Evolutionary conservation across 2,113 vertebrate species (phyloP).

Genomic region (Nicator chloris): DNA sequence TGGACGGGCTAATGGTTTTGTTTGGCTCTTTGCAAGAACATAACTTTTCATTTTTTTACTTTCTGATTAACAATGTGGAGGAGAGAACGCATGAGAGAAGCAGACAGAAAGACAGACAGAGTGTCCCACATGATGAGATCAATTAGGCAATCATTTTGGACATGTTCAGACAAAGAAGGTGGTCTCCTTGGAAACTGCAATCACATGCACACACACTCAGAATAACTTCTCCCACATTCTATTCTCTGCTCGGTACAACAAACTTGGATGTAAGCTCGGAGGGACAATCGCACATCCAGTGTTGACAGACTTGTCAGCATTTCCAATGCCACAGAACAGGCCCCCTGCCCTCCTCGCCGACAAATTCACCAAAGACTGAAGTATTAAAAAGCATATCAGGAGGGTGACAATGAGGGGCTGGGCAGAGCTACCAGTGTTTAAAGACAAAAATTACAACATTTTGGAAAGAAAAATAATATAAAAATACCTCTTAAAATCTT

Average conservation of each 20-base stretch:
- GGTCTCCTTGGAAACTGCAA: slow-evolving; percentile 66
- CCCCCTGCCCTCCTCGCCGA: background rate
- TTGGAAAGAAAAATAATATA: background rate
- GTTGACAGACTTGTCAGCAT: background rate
- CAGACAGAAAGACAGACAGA: slow-evolving; percentile 39
- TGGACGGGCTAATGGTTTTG: background rate
- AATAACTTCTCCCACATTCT: slow-evolving; percentile 61
- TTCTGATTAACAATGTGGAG: background rate
- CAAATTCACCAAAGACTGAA: background rate
- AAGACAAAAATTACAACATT: background rate
- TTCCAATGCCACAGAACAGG: background rate
- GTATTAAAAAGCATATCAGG: background rate
- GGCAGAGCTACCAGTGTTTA: background rate
- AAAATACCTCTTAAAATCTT: background rate
- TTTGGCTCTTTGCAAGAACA: background rate
- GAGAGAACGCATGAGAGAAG: background rate
- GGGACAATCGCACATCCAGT: background rate
- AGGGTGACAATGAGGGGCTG: background rate
- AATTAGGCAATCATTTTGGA: slow-evolving; percentile 66
- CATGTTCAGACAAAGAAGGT: slow-evolving; percentile 66
- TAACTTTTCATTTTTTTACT: slow-evolving; percentile 18
- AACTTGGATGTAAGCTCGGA: slow-evolving; percentile 1
- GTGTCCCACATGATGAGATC: slow-evolving; percentile 55
- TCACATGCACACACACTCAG: slow-evolving; percentile 52
- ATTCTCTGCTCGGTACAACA: slow-evolving; percentile 28